Conservation (phyloP, 2,113 vertebrate species). For the Thryonomys swinderianus region DNA sequence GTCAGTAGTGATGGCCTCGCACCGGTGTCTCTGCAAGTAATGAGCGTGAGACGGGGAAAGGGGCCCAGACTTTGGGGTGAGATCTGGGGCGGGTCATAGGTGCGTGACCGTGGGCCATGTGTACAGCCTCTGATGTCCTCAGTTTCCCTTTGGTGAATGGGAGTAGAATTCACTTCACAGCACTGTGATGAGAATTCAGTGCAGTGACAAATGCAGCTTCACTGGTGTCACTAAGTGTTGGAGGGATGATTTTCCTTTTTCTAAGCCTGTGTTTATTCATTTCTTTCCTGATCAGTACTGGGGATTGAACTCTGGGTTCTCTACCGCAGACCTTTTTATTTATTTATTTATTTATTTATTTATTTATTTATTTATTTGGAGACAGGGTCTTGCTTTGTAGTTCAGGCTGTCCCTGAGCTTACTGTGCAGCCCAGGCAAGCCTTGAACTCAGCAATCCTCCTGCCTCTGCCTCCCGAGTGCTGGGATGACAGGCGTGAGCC, state of each 20-base stretch:
- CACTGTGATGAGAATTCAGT: neutral
- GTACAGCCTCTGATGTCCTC: conserved; percentile 12
- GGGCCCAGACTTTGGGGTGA: neutral
- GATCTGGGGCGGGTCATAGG: neutral
- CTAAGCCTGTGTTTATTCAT: neutral
- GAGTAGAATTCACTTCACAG: neutral
- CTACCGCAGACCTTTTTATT: neutral
- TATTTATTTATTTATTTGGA: too few relatives aligned
- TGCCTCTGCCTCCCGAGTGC: too few relatives aligned
- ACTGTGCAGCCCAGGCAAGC: too few relatives aligned
- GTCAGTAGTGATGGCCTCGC: neutral
- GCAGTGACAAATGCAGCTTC: neutral
- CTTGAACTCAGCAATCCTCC: too few relatives aligned
- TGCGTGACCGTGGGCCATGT: neutral
- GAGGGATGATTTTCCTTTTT: neutral
- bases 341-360: too few relatives aligned
- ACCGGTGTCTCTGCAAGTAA: neutral
- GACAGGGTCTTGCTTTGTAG: too few relatives aligned
- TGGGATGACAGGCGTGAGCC: too few relatives aligned
- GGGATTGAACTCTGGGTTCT: neutral
- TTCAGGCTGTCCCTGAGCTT: too few relatives aligned
- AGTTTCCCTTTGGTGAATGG: conserved; percentile 11
- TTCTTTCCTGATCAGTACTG: neutral
- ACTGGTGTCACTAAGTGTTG: neutral
- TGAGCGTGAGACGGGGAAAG: neutral